Evolutionary conservation across 2,113 vertebrate genomes (phyloP), one percentile per base, ranked within the genome.

Genomic region (Calyptommatus sinebrachiatus): DNA sequence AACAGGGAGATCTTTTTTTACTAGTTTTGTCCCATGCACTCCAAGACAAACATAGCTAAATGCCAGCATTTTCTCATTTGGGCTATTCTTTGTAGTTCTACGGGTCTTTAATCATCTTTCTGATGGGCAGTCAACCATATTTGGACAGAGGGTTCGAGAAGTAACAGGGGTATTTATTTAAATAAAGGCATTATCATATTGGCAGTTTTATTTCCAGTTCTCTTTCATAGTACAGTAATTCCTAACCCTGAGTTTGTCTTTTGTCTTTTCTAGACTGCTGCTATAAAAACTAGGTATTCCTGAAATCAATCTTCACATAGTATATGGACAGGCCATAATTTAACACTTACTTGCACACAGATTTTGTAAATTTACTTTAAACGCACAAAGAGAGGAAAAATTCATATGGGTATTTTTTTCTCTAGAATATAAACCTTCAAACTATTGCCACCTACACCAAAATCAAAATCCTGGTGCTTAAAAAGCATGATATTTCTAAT

Each of bases 251-350:
- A 41, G 53, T 62, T 75, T 75, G 73, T 53, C 73, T 75, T 62
- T 75, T 60, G 61, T 57, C 41, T 24, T 75, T 8, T 50, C 48
- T 14, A 50, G 48, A 57, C 73, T 41, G 60, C 57, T 16, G 12
- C 31, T 35, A 62, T 75, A 75, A 75, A 75, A 21, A 14, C 73
- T 62, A 62, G 73, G 73, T 75, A 62, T 75, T 74, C 29, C 72
- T 35, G 72, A 29, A 61, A 74, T 74, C 72, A 61, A 60, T 61
- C 72, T 31, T 73, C 28, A 60, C 35, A 35, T 21, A 24, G 35
- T 61, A 74, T 35, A 20, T 74, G 53, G 29, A 74, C 28, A 61
- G 29, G 29, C 29, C 73, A 75, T 41, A 41, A 24, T 73, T 73
- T 73, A 60, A 73, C 57, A 60, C 8, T 73, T 31, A 73, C 57